Evolutionary conservation across 2,888 invertebrate species (phyloP), one percentile per base, ranked within the genome.

Genomic region (Pterobdella sp.): DNA sequence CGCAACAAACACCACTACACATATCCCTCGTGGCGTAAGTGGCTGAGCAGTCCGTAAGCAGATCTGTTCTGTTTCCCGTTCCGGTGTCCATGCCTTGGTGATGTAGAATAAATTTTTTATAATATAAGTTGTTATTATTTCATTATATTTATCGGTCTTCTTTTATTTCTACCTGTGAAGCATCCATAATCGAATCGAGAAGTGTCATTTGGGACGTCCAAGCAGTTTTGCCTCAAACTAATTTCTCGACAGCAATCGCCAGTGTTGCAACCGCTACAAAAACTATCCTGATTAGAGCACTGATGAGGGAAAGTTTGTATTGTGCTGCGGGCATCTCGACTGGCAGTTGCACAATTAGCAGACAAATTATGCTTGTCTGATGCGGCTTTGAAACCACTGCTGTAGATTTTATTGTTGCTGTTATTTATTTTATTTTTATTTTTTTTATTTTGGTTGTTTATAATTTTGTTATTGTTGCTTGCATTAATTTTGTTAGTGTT

Each of bases 401-500:
- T 42, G 49, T 42, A 7, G 49, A 14, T 42, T 42, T 42, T 7
- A 22, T 42, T 42, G 49, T 42, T 42, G 49, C 22, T 42, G 22
- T 42, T 42, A 22, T 42, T 42, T 22, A 42, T 22, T 14, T 14
- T 42, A 22, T 14, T 42, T 14, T 7, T 14, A 42, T 42, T 42
- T 14, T 42, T 42, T 14, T 42, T 42, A 56, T 22, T 56, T 22
- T 3, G 26, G 60, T 22, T 56, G 49, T 42, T 42, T 7, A 7
- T 42, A 22, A 7, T 42, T 7, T 42, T 42, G 60, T 56, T 56
- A 4, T 18, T 3, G n/a, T 56, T 3, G 60, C n/a, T n/a, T n/a
- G n/a, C n/a, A n/a, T n/a, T n/a, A n/a, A n/a, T n/a, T n/a, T 56
- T 56, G 60, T 56, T 56, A 22, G 4, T 22, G 60, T 56, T 56